These are phyloP conservation scores for Pangasius djambal DNA, from an alignment of 2,797 vertebrate genomes.

Conservation along the genomic window DNA sequence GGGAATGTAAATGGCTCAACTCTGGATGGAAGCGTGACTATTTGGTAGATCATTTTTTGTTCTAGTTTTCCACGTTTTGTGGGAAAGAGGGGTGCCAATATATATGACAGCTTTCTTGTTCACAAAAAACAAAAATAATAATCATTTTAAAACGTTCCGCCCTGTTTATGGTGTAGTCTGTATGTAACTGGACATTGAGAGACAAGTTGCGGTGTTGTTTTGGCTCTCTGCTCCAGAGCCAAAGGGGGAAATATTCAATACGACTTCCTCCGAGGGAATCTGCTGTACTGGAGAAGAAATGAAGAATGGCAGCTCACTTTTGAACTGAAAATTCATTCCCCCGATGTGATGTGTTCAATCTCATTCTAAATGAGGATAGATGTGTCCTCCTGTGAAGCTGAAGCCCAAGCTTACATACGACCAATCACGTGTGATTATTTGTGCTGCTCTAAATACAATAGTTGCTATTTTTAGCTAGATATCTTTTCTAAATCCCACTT, in stretches of 20 bases:
- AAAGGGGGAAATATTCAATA: neutral
- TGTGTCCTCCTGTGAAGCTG: slow-evolving; percentile 4
- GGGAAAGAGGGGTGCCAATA: neutral
- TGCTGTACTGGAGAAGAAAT: neutral
- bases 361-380: slow-evolving; percentile 15
- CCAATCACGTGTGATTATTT: slow-evolving; percentile 12
- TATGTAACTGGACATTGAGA: neutral
- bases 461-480: slow-evolving; percentile 5
- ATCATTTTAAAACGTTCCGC: neutral
- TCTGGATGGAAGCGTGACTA: neutral
- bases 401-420: neutral
- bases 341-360: neutral
- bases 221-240: neutral
- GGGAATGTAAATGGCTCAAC: neutral
- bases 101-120: neutral
- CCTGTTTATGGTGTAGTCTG: neutral
- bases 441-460: neutral
- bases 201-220: neutral
- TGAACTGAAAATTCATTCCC: slow-evolving; percentile 22
- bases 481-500: slow-evolving; percentile 1
- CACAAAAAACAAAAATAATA: neutral
- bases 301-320: neutral
- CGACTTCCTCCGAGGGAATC: neutral
- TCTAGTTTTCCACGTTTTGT: neutral
- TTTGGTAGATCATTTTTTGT: neutral